Evolutionary conservation across 2,113 vertebrate genomes (phyloP), one percentile per base, ranked within the genome.

Genomic region (Myotis brandtii): DNA sequence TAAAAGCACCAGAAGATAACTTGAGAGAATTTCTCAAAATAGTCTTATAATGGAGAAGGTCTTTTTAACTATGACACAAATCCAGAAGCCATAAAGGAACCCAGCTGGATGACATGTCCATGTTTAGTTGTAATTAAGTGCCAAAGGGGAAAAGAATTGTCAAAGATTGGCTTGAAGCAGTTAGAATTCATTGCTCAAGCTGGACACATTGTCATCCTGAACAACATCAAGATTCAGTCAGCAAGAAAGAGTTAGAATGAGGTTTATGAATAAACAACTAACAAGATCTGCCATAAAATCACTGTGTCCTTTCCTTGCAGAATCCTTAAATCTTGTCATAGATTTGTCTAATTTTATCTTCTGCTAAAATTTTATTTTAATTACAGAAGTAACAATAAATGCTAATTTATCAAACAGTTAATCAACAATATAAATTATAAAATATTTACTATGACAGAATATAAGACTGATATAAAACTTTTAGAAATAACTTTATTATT

Each of bases 301-400:
- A 62, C 8, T 20, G 4, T 59, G 23, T 93, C 25, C 14, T 70
- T 86, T 79, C 62, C 59, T 21, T 76, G 14, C 8, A 93, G 34
- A 76, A 82, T 64, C 34, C 11, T 82, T 77, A 70, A 89, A 64
- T 46, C 43, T 82, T 91, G 12, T 25, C 25, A 66, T 25, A 72
- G 9, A 34, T 86, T 75, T 87, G 48, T 25, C 50, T 89, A 32
- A 76, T 94, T 86, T 89, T 64, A 37, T 93, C 9, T 64, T 75
- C 70, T 59, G 12, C 9, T 64, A 77, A 75, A 27, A 48, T 59
- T 69, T 83, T 34, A 25, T 54, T 59, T 89, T 91, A 93, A 77
- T 96, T 86, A 80, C 37, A 73, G 30, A 72, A 73, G 34, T 89
- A 72, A 89, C 76, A 89, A 89, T 79, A 52, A 94, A 50, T 73